Conservation (phyloP, 2,888 invertebrate species). For the Osmoderma eremita region DNA sequence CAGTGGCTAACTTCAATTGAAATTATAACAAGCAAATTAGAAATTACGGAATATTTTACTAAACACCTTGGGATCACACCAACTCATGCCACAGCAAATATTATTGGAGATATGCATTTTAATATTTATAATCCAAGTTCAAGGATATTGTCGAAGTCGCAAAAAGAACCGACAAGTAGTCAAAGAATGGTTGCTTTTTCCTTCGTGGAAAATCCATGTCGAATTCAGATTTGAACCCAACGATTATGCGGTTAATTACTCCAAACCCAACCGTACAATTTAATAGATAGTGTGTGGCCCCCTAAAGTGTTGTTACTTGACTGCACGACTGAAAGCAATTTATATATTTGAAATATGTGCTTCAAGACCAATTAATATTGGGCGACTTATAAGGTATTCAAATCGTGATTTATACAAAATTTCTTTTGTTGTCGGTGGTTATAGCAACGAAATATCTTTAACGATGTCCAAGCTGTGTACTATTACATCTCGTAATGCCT, state of each 20-base stretch:
- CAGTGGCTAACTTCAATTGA: no score
- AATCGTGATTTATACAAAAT: no score
- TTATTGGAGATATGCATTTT: no score
- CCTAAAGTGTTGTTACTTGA: constrained; percentile 2
- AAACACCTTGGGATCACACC: no score
- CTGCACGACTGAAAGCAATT: constrained; percentile 8
- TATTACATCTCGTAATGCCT: no score
- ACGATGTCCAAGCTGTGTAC: no score
- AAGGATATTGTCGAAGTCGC: constrained; percentile 14
- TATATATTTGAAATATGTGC: constrained; percentile 22
- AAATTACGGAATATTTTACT: no score
- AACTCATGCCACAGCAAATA: no score
- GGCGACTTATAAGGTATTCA: no score
- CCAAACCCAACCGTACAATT: constrained; percentile 19
- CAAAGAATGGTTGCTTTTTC: not conserved
- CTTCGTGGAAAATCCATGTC: not conserved
- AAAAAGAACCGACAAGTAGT: not conserved
- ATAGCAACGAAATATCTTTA: no score
- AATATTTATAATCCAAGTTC: not conserved
- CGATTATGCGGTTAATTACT: constrained; percentile 13
- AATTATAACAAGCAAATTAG: no score
- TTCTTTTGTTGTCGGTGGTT: no score
- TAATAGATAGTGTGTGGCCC: not conserved
- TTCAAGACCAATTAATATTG: not conserved
- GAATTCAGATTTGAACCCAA: not conserved